These are phyloP conservation scores for Eulemur mongoz DNA, from an alignment of 2,797 vertebrate species.

Conservation along the genomic window DNA sequence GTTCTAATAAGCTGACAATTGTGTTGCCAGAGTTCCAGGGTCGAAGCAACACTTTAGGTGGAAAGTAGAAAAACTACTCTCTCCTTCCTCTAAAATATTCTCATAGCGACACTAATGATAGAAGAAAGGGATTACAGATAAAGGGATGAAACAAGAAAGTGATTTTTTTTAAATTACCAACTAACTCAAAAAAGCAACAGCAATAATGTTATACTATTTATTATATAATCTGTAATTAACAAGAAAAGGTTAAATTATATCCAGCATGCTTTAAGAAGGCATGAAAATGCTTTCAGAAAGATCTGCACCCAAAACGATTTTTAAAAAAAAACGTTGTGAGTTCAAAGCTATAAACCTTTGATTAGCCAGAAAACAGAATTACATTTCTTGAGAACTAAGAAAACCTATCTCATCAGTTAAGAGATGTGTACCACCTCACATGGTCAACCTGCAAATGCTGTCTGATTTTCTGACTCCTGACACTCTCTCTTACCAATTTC, in stretches of 20 bases:
- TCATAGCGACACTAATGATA: background rate
- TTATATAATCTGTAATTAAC: background rate
- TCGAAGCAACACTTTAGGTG: background rate
- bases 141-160: background rate
- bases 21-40: background rate
- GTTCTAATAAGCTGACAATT: background rate
- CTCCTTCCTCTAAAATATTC: background rate
- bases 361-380: background rate
- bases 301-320: background rate
- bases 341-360: background rate
- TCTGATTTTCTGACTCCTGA: background rate
- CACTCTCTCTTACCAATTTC: background rate
- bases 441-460: background rate
- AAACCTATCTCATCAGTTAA: background rate
- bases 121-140: background rate
- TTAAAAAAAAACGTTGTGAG: background rate
- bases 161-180: background rate
- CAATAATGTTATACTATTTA: background rate
- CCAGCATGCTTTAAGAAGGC: background rate
- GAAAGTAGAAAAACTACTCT: background rate
- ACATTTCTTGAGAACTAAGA: constrained; percentile 4
- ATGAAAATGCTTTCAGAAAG: background rate
- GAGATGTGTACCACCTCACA: background rate
- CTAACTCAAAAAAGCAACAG: background rate
- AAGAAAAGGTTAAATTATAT: background rate